phyloP scores from a whole-genome alignment of 2,888 invertebrate species.

The Nematopogon swammerdamellus region DNA sequence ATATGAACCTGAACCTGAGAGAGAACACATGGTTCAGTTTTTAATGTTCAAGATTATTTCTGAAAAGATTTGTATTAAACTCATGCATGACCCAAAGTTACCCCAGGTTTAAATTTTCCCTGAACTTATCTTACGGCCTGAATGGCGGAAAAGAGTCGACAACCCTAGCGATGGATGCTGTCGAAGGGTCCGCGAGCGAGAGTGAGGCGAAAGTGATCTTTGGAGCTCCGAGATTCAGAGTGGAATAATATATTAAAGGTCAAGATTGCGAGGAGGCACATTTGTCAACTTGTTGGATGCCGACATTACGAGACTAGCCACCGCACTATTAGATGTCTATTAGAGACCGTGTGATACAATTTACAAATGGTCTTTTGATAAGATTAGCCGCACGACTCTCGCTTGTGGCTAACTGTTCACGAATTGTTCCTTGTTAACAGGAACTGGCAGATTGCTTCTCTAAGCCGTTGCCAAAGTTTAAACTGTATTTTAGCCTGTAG shows the following conservation, averaged over 20 bases:
- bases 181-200: neutral
- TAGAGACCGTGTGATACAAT: neutral
- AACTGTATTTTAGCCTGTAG: too few relatives aligned
- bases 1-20: too few relatives aligned
- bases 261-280: neutral
- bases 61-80: too few relatives aligned
- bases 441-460: too few relatives aligned
- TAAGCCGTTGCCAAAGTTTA: too few relatives aligned
- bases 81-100: too few relatives aligned
- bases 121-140: too few relatives aligned
- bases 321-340: neutral
- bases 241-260: neutral
- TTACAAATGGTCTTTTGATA: neutral
- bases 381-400: neutral
- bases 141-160: neutral
- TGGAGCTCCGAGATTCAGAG: neutral
- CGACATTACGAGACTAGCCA: neutral
- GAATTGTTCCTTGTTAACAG: too few relatives aligned
- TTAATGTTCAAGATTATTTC: too few relatives aligned
- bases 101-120: too few relatives aligned
- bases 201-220: neutral
- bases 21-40: too few relatives aligned
- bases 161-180: neutral
- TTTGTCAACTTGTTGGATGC: neutral
- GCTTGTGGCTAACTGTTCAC: too few relatives aligned